Base-by-base conservation (phyloP, 2,113 vertebrate genomes). In the Ranitomeya imitator region DNA sequence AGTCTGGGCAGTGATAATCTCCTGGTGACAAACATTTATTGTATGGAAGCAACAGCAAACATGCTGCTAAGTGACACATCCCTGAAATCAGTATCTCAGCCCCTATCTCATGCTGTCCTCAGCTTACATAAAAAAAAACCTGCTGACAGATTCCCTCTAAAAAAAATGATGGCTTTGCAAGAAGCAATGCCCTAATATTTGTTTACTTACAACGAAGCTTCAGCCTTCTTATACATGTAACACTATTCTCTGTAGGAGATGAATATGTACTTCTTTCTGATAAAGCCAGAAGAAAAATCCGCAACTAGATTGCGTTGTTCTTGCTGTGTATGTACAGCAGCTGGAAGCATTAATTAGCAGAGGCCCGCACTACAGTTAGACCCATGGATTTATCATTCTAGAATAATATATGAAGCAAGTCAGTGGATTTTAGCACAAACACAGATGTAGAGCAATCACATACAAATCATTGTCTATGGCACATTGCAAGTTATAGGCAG, bases 271-370 rank as follows among this genome's bases (percentile, higher is more conserved):
- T 59, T 85, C 54, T 77, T 31, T 60, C 60, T 86, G 54, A 61
- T 77, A 21, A 21, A 85, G 21, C 45, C n/a, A 21, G 51, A 55
- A 65, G 37, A 74, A 59, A 59, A 85, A 76, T 85, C 67, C 45
- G 12, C 69, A 19, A 74, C 55, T 60, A 37, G 54, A 59, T 74
- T 60, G 9, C 60, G 84, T 76, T 74, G 51, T 15, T 73, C 3
- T 74, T 54, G 37, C 57, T 73, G 6, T 73, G 74, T 69, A 76
- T 60, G 31, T 54, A 45, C 23, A 85, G 69, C 69, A 85, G 84
- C 83, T 74, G 55, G 51, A 74, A 57, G 54, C 52, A 74, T 37
- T 85, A 26, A 74, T 85, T 85, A 85, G 14, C 65, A 71, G 16
- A 21, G 61, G 67, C n/a, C 23, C 21, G 67, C 57, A 74, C 19